phyloP scores from a whole-genome alignment of 2,888 invertebrate species.

The Ectemnius cavifrons region DNA sequence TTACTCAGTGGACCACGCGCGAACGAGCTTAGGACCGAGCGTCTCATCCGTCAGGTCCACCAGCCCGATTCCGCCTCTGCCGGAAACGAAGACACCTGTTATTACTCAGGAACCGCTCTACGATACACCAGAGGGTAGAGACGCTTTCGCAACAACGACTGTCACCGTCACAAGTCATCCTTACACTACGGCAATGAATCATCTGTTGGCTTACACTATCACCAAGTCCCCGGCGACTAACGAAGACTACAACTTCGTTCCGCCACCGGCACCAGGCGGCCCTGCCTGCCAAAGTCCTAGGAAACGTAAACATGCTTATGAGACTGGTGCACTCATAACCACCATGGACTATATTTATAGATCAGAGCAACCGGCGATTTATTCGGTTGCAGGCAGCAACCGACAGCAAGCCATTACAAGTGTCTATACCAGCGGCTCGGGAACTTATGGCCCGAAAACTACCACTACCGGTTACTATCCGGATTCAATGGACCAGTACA shows the following conservation, averaged over 20 bases:
- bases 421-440: constrained; percentile 85
- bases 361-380: constrained; percentile 83
- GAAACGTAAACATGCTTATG: constrained; percentile 74
- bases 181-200: constrained; percentile 74
- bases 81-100: constrained; percentile 57
- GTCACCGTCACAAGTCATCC: constrained; percentile 57
- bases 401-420: constrained; percentile 86
- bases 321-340: constrained; percentile 68
- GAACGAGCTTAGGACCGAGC: constrained; percentile 56
- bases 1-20: constrained; percentile 71
- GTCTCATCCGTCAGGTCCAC: constrained; percentile 63
- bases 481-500: constrained; percentile 83
- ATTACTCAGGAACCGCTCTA: constrained; percentile 73
- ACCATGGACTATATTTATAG: constrained; percentile 77
- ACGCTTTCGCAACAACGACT: constrained; percentile 66
- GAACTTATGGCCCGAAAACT: constrained; percentile 82
- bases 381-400: constrained; percentile 87
- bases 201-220: constrained; percentile 80
- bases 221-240: constrained; percentile 79
- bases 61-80: constrained; percentile 71
- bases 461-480: constrained; percentile 81
- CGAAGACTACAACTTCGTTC: constrained; percentile 79
- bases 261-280: constrained; percentile 79
- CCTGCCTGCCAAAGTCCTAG: constrained; percentile 78
- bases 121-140: constrained; percentile 74